Evolutionary conservation across 2,797 vertebrate genomes (phyloP).

Genomic region (Notolabrus celidotus): DNA sequence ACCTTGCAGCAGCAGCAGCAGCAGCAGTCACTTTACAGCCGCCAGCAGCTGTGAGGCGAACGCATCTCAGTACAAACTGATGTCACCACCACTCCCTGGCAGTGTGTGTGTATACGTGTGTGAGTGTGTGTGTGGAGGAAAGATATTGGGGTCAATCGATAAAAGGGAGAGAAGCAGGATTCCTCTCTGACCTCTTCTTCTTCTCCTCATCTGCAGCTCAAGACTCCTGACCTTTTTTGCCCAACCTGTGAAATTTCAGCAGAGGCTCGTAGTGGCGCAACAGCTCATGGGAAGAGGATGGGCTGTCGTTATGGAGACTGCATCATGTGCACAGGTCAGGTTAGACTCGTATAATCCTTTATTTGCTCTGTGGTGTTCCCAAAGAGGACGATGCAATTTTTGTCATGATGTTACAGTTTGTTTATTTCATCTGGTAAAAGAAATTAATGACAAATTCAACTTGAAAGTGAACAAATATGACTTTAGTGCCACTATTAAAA

Average conservation of each 20-base stretch:
- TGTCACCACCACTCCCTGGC: constrained; percentile 45
- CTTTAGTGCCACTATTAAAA: too few species aligned
- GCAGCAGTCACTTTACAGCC: constrained; percentile 15
- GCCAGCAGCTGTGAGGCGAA: constrained; percentile 37
- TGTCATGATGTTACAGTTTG: too few species aligned
- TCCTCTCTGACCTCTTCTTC: constrained; percentile 28
- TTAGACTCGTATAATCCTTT: constrained; percentile 20
- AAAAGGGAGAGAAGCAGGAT: constrained; percentile 14
- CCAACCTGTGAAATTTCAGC: constrained; percentile 65
- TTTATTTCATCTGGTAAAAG: too few species aligned
- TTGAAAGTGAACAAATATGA: too few species aligned
- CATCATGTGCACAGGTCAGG: constrained; percentile 1
- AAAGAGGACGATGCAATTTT: too few species aligned
- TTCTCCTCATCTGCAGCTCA: neutral
- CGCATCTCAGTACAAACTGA: constrained; percentile 53
- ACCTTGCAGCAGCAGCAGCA: constrained; percentile 6
- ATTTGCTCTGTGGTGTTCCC: too few species aligned
- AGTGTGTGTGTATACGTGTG: constrained; percentile 15
- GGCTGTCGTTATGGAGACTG: constrained; percentile 22
- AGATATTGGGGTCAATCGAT: constrained; percentile 61
- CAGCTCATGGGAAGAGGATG: neutral
- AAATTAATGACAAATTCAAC: too few species aligned
- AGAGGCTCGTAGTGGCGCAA: constrained; percentile 30
- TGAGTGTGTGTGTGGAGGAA: constrained; percentile 27
- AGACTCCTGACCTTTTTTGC: constrained; percentile 58